Base-by-base conservation (phyloP, 2,888 invertebrate genomes). In the Leptogaster cylindrica region DNA sequence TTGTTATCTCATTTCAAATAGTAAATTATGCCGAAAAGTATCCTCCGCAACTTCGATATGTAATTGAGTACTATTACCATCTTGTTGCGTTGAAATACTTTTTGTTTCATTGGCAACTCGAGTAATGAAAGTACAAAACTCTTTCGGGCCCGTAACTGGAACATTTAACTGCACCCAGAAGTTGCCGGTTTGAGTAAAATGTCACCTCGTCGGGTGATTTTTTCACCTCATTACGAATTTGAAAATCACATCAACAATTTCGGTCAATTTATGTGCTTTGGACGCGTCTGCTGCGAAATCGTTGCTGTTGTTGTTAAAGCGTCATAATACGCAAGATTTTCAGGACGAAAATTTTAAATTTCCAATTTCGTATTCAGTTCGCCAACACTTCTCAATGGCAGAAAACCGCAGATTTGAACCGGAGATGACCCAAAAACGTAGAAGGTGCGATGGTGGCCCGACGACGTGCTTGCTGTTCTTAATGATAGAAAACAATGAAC, bases 311-410 rank as follows among this genome's bases (percentile, higher is more conserved):
- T 31, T 8, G 31, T 31, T 8, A 31, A 31, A 1, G 31, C 7
- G 6, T 8, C 10, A 31, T 1, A 31, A 6, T 31, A 10, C 1
- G 31, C 1, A 1, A 31, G 6, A 31, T 31, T 31, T 31, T 10
- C 10, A 31, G 6, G 31, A 6, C 31, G 1, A 31, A 31, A 31
- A 31, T 31, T 31, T 1, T 12, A 50, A 50, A 50, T 12, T 7
- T 50, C n/a, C 27, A 25, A 50, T 50, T 50, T 50, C 27, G 50
- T 50, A 50, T 50, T 50, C 50, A 50, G 50, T 50, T n/a, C 50
- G 27, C 10, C 10, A 8, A 31, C n/a, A n/a, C n/a, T n/a, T n/a
- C n/a, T n/a, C n/a, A n/a, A n/a, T n/a, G n/a, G n/a, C n/a, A n/a
- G n/a, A n/a, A n/a, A n/a, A n/a, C 31, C 31, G 10, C 10, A 10